Base-by-base conservation (phyloP, 2,797 vertebrate genomes). In the Eurystomus glaucurus region DNA sequence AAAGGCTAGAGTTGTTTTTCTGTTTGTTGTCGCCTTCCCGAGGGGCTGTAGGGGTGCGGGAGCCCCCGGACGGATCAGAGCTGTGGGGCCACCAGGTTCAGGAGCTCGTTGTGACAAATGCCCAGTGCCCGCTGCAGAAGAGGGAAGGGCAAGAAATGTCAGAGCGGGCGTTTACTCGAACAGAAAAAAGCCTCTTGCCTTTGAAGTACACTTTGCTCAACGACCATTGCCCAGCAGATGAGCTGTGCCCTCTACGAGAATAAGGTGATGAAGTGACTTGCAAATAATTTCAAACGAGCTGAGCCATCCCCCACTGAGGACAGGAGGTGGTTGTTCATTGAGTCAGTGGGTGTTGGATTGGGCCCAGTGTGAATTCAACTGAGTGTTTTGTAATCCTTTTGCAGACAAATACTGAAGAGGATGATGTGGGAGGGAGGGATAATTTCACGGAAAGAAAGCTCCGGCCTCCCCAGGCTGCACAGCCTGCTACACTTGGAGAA, bases 31-130 rank as follows among this genome's bases (percentile, higher is more conserved):
- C 50, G 37, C 61, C 52, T 66, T 55, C 82, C 55, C 14, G 2
- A 14, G 83, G 1, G 0, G 55, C 20, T 45, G 11, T 1, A 15
- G 54, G n/a, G 0, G 1, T 4, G 3, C 46, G 23, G 62, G 58
- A 90, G 71, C 7, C 62, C 35, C 25, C 52, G 31, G 50, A 16
- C 0, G 3, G 55, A 37, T 70, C 43, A 6, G 37, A 58, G 81
- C 43, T 6, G 4, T 31, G 66, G 58, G 90, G 45, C n/a, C 46
- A 16, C 31, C 75, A 54, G 66, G n/a, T 31, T 82, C 55, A 2
- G 78, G 19, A 45, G 21, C 3, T 80, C 2, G 2, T 31, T 72
- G 81, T 66, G 78, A n/a, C 46, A 68, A 69, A n/a, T 22, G 37
- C 25, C 70, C 74, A 11, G 60, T 11, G 0, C 6, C 18, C 2